phyloP scores from a whole-genome alignment of 2,113 vertebrate species.

The Laticauda laticaudata region DNA sequence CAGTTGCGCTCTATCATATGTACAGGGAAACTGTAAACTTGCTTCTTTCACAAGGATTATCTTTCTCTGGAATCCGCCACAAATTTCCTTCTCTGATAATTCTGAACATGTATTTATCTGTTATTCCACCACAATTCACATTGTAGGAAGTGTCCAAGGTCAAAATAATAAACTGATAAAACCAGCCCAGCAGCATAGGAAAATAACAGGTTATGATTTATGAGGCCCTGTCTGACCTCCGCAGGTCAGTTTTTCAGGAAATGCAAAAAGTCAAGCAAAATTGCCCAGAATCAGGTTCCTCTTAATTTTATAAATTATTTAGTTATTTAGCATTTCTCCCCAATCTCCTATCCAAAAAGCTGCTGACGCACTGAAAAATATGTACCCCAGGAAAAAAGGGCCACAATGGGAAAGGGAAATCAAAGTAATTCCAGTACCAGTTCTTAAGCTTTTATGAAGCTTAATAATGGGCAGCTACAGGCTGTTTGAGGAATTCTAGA shows the following conservation, averaged over 20 bases:
- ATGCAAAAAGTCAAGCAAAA: not conserved
- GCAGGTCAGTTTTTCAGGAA: not conserved
- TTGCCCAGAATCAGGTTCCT: not conserved
- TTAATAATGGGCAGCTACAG: not conserved
- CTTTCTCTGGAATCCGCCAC: not conserved
- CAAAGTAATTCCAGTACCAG: not conserved
- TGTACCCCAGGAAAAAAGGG: fast-evolving
- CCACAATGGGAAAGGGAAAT: not conserved
- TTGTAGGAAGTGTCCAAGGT: not conserved
- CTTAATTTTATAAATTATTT: not conserved
- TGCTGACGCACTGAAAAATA: not conserved
- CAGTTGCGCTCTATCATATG: not conserved
- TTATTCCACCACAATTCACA: not conserved
- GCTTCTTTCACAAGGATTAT: not conserved
- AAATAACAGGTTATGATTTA: not conserved
- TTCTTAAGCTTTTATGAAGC: not conserved
- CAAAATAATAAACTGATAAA: not conserved
- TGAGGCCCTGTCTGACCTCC: not conserved
- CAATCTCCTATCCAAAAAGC: not conserved
- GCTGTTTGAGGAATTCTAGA: not conserved
- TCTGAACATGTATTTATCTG: not conserved
- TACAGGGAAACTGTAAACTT: not conserved
- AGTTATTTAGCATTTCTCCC: not conserved
- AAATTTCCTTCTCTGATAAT: not conserved
- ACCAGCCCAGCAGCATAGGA: not conserved